A percentile compares a stretch with the other conserved stretches of the same genome.
These are phyloP conservation scores for Potamilus streckersoni DNA, from an alignment of 1,140 invertebrate species.

Conservation along the genomic window DNA sequence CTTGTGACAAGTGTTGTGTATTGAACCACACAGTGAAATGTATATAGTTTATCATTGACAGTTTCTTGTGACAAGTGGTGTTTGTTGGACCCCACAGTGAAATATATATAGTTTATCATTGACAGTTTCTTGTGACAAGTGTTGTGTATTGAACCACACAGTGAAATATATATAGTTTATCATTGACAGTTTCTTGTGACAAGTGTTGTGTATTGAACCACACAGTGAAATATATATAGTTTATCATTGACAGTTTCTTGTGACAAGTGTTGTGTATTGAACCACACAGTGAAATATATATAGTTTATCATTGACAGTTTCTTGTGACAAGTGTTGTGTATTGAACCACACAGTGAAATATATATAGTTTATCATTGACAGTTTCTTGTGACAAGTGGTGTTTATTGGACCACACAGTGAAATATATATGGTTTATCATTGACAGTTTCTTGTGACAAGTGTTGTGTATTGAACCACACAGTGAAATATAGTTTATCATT, in stretches of 20 bases:
- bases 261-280: not conserved
- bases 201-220: not conserved
- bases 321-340: not conserved
- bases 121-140: too few relatives aligned
- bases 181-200: too few relatives aligned
- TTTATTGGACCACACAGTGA: not conserved
- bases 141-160: not conserved
- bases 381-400: too few relatives aligned
- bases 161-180: not conserved
- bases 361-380: too few relatives aligned
- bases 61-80: too few relatives aligned
- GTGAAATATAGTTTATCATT: too few relatives aligned
- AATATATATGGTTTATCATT: not conserved
- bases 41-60: too few relatives aligned
- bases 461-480: not conserved
- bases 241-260: too few relatives aligned
- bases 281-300: not conserved
- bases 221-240: not conserved
- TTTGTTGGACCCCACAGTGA: not conserved
- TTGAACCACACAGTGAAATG: not conserved
- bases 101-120: not conserved
- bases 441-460: too few relatives aligned
- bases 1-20: not conserved
- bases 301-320: too few relatives aligned
- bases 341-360: not conserved